Conservation (phyloP, 2,113 vertebrate species). For the Stegastes partitus region DNA sequence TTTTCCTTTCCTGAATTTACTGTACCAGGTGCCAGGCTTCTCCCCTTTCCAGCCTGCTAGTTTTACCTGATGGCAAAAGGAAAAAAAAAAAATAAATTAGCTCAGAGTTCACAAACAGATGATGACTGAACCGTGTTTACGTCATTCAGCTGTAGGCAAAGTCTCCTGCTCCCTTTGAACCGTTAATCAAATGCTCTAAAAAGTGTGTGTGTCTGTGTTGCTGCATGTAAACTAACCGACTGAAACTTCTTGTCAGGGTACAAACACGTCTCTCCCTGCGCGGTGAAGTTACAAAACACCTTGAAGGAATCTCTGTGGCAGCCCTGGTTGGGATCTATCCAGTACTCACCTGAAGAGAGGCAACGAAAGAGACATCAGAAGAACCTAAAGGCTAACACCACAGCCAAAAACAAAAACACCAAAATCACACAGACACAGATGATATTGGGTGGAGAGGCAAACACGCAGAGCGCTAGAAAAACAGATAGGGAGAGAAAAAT, state of each 20-base stretch:
- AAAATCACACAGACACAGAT: background rate
- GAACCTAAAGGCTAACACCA: background rate
- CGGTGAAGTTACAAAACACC: slow-evolving; percentile 98
- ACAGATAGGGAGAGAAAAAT: background rate
- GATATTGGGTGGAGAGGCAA: background rate
- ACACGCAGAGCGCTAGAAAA: background rate
- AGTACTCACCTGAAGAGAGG: slow-evolving; percentile 91
- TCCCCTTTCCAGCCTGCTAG: slow-evolving; percentile 97
- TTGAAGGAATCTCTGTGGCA: slow-evolving; percentile 97
- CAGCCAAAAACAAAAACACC: background rate
- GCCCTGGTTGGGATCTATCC: slow-evolving; percentile 98
- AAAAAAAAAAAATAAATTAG: slow-evolving; percentile 73
- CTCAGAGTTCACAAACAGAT: background rate
- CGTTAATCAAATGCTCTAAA: background rate
- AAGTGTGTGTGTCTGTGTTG: slow-evolving; percentile 3
- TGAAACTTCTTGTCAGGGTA: slow-evolving; percentile 96
- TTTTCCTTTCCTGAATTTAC: slow-evolving; percentile 94
- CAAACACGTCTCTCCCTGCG: slow-evolving; percentile 94
- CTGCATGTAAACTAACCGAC: slow-evolving; percentile 87
- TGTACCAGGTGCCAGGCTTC: slow-evolving; percentile 93
- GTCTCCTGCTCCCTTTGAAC: background rate
- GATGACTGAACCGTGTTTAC: background rate
- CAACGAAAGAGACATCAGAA: background rate
- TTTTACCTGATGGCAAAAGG: slow-evolving; percentile 88
- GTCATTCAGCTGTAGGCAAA: background rate